Evolutionary conservation across 2,888 invertebrate species (phyloP), one percentile per base, ranked within the genome.

Genomic region (Podabrus alpinus): DNA sequence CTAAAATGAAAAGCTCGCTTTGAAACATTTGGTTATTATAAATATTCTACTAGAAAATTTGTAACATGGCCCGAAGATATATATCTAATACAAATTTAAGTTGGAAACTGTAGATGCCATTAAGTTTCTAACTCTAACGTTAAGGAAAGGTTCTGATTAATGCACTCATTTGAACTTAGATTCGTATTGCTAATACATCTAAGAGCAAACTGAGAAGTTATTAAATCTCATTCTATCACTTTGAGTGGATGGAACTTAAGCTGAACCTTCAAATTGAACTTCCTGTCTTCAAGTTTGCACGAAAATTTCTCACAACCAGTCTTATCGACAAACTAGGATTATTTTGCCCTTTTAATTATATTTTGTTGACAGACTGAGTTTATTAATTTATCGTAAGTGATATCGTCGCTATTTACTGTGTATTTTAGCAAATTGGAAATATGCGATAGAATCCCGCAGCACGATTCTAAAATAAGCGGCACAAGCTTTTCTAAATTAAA

Each of bases 81-180:
- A 62, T 60, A 29, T 45, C 16, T 69, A 10, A 15, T 19, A 59
- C 25, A 71, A 71, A 66, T 66, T 71, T 45, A 15, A 64, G 15
- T 24, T 21, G 9, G 66, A 59, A 59, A 66, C 71, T 71, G 66
- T 25, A 67, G 66, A 66, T 66, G 9, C 71, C 19, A 16, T 21
- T 17, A 67, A 71, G 60, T 60, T 71, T 71, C 15, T 15, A 60
- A n/a, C 11, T 71, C 15, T 15, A 60, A n/a, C 11, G 16, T 15
- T 59, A 59, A 71, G 45, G 66, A 64, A 71, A 60, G 60, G 21
- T 19, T 59, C 67, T 67, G 71, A 71, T 71, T 67, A 67, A 71
- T 71, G 71, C 29, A 59, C 66, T 61, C 24, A 59, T 67, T 71
- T 71, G 67, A 71, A 71, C 71, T 60, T 25, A 59, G 71, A 60